Conservation (phyloP, 2,797 vertebrate species). For the Rhabdomys pumilio region DNA sequence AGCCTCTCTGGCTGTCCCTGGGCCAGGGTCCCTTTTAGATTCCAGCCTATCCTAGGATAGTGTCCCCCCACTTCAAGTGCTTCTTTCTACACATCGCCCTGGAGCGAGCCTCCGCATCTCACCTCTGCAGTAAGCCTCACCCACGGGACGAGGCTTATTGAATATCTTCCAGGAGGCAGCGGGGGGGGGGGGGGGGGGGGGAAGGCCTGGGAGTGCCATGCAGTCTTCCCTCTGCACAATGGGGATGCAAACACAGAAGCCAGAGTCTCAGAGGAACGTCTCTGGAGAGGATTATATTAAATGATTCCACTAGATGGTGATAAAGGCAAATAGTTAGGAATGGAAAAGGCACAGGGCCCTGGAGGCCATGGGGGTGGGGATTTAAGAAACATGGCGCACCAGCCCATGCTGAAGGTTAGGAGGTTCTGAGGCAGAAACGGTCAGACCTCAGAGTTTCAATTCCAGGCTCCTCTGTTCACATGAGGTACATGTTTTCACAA, state of each 20-base stretch:
- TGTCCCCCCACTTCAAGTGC: no score
- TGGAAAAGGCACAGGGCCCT: background rate
- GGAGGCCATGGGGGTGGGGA: background rate
- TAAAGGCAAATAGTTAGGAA: background rate
- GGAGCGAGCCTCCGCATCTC: background rate
- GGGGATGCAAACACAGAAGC: background rate
- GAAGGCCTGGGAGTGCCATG: background rate
- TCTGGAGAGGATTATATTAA: background rate
- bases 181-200: rapidly evolving
- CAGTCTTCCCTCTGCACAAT: background rate
- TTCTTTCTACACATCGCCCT: no score
- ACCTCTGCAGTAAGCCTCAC: background rate
- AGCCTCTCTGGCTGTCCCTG: background rate
- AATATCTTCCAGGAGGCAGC: background rate
- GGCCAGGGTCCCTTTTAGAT: background rate
- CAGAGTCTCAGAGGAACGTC: rapidly evolving
- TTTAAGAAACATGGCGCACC: rapidly evolving
- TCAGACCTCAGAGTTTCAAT: background rate
- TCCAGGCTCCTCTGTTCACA: background rate
- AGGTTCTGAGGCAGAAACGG: background rate
- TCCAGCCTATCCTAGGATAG: background rate
- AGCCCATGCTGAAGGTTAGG: background rate
- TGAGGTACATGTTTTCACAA: background rate
- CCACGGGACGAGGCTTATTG: background rate
- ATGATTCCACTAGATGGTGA: slow-evolving; percentile 37